Conservation (phyloP, 2,888 invertebrate species). For the Drosophila peninsularis region DNA sequence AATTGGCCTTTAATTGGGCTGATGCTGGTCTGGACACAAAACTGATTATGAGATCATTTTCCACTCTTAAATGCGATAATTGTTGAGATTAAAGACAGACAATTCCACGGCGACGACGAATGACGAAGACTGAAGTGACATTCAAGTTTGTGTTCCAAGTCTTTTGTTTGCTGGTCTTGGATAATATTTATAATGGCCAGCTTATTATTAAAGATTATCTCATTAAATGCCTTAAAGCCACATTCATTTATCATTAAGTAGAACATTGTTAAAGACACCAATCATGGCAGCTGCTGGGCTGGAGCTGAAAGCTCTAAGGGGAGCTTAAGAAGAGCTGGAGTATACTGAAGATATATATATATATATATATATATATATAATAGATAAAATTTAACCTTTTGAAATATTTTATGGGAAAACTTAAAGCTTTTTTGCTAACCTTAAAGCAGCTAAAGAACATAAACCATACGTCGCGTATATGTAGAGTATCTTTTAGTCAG, state of each 20-base stretch:
- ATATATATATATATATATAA: no score
- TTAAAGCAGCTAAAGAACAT: no score
- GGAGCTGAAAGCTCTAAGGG: neutral
- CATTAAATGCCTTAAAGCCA: neutral
- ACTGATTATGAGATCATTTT: constrained; percentile 37
- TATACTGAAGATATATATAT: neutral
- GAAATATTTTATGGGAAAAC: no score
- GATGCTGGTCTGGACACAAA: constrained; percentile 6
- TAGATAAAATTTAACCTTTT: no score
- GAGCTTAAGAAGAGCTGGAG: neutral
- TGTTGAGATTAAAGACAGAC: constrained; percentile 15
- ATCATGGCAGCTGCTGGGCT: neutral
- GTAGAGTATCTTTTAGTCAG: constrained; percentile 6
- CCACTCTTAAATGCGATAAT: constrained; percentile 13
- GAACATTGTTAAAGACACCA: constrained; percentile 4
- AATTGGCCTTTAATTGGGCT: constrained; percentile 53
- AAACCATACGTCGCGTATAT: no score
- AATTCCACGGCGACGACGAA: neutral
- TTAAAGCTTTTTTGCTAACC: no score
- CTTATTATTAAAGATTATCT: constrained; percentile 12
- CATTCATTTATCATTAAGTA: constrained; percentile 17
- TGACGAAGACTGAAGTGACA: constrained; percentile 13
- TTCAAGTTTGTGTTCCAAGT: constrained; percentile 42
- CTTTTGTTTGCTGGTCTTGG: constrained; percentile 24
- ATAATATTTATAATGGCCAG: constrained; percentile 9